Evolutionary conservation across 2,797 vertebrate genomes (phyloP), one percentile per base, ranked within the genome.

Genomic region (Fistularia tabacaria): DNA sequence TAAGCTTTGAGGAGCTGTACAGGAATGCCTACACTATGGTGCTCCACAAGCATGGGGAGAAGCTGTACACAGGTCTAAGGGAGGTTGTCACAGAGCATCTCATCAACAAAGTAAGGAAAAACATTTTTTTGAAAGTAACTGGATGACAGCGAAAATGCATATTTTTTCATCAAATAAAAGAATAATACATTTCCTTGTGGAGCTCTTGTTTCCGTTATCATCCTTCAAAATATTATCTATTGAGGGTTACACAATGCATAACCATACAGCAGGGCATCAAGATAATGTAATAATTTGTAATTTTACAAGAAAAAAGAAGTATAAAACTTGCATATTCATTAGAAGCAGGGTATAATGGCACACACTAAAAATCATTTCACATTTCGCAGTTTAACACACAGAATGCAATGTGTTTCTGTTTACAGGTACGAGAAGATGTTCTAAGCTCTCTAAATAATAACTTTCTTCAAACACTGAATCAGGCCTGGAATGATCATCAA

Each of bases 11-110:
- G 87, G 97, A 99, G 89, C 92, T 99, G 46, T 99, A 99, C 88
- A 93, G 96, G 82, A 99, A 98, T 49, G 96, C 96, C 44, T 98
- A 99, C 87, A 98, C 95, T 64, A 98, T 99, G 96, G 95, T 98
- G 66, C 94, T 98, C 69, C 95, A 98, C 91, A 99, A 99, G 82
- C 96, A 99, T 9, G 96, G 95, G 3, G 96, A 98, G 84, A 98
- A 98, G 77, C 94, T 99, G 46, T 99, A 98, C 90, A 97, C 95
- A 58, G 97, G 96, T 77, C 87, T 99, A 68, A 92, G 95, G 87
- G 96, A 99, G 90, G 96, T 98, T 14, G 96, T 99, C 86, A 98
- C 95, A 0, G 96, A 99, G 79, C 96, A 99, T 87, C 96, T 99
- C 83, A 96, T 97, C 83, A 97, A 95, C 84, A 98, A 98, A 93